These are phyloP conservation scores for Toxostoma redivivum DNA, from an alignment of 2,113 vertebrate genomes.

Conservation along the genomic window DNA sequence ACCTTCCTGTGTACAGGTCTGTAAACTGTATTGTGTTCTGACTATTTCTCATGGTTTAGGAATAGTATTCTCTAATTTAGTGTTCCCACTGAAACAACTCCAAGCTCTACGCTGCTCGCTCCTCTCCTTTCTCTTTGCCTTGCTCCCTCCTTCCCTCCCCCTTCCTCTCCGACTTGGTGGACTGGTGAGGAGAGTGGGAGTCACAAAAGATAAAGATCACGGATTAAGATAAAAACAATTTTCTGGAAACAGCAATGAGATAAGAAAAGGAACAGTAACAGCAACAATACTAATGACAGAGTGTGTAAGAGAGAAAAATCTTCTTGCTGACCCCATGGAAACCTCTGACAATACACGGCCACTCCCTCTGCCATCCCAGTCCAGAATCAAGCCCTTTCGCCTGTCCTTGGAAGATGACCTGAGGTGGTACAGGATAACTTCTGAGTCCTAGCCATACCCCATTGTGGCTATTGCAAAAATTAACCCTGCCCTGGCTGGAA, in stretches of 20 bases:
- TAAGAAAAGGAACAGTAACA: neutral
- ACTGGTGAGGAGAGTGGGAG: neutral
- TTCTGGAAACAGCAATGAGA: neutral
- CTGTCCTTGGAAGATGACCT: neutral
- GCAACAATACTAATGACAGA: neutral
- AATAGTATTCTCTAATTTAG: neutral
- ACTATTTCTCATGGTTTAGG: neutral
- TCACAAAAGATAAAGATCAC: neutral
- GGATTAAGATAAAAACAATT: neutral
- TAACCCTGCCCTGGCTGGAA: neutral
- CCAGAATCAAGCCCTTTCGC: neutral
- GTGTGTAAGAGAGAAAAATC: neutral
- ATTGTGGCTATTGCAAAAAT: neutral
- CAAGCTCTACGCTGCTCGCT: neutral
- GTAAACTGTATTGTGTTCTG: neutral
- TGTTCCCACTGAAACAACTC: neutral
- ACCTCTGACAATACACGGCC: neutral
- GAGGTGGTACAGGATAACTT: neutral
- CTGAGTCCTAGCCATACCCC: accelerated
- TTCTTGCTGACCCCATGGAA: neutral
- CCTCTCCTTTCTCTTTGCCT: neutral
- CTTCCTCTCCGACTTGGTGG: neutral
- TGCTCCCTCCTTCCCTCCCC: neutral
- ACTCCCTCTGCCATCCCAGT: neutral
- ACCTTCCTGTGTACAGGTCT: slow-evolving; percentile 3